A percentile compares a stretch with the other conserved stretches of the same genome.
These are phyloP conservation scores for Kryptolebias ocellatus DNA, from an alignment of 2,797 vertebrate species.

Conservation along the genomic window DNA sequence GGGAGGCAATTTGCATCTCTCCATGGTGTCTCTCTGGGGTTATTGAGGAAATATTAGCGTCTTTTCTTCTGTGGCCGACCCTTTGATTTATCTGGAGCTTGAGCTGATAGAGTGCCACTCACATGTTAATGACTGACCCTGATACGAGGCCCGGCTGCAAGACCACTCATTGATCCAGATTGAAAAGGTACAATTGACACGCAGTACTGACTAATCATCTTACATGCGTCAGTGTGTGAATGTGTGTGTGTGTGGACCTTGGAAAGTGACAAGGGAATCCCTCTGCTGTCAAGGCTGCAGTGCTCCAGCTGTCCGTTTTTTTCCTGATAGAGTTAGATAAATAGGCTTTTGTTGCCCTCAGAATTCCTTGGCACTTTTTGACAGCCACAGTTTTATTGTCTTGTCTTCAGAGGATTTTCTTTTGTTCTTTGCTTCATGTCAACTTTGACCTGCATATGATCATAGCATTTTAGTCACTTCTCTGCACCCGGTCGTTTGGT, in stretches of 20 bases:
- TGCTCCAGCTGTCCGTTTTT: slow-evolving; percentile 63
- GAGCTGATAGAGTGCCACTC: slow-evolving; percentile 78
- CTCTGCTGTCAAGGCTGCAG: slow-evolving; percentile 65
- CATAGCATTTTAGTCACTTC: slow-evolving; percentile 42
- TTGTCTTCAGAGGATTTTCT: slow-evolving; percentile 42
- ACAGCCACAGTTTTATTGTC: slow-evolving; percentile 52
- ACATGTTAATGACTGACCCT: slow-evolving; percentile 80
- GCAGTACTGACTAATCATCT: slow-evolving; percentile 77
- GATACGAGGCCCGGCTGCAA: slow-evolving; percentile 67
- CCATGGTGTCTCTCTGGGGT: slow-evolving; percentile 80
- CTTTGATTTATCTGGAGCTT: slow-evolving; percentile 82
- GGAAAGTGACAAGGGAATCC: slow-evolving; percentile 71
- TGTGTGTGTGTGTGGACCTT: slow-evolving; percentile 43
- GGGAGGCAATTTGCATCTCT: slow-evolving; percentile 87
- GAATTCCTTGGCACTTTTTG: slow-evolving; percentile 58
- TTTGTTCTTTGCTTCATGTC: slow-evolving; percentile 32
- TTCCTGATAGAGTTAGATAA: slow-evolving; percentile 64
- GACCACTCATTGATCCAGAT: slow-evolving; percentile 78
- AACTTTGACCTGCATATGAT: slow-evolving; percentile 51
- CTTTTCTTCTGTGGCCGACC: slow-evolving; percentile 74
- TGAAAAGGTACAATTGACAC: slow-evolving; percentile 82
- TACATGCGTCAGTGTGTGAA: slow-evolving; percentile 38
- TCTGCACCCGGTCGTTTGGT: slow-evolving; percentile 6
- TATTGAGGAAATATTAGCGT: slow-evolving; percentile 83
- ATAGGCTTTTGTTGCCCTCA: slow-evolving; percentile 59